Evolutionary conservation across 2,113 vertebrate species (phyloP).

Genomic region (Eubucco bourcierii): DNA sequence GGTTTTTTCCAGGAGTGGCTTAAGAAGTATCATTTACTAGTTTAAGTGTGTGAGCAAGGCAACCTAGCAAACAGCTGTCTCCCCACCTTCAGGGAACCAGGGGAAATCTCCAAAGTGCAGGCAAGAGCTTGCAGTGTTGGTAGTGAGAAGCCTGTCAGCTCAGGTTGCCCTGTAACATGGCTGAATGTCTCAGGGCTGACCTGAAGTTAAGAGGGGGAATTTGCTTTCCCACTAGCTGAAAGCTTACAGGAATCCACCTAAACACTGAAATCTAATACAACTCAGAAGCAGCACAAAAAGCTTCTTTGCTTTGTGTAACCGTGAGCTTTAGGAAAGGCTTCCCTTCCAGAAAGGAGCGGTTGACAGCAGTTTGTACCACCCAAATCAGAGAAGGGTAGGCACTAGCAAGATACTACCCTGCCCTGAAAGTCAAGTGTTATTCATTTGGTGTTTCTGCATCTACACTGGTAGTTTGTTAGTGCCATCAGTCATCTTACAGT

Average conservation of each 20-base stretch:
- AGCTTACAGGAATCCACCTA: not conserved
- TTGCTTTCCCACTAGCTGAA: not conserved
- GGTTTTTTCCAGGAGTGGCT: not conserved
- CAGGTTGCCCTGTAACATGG: not conserved
- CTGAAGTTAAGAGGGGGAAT: not conserved
- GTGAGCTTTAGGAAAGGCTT: not conserved
- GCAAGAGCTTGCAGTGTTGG: not conserved
- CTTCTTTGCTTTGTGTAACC: not conserved
- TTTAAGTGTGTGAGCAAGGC: not conserved
- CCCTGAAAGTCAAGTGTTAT: fast-evolving
- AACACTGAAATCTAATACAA: not conserved
- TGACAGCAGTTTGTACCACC: not conserved
- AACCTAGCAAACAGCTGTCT: not conserved
- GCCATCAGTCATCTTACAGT: not conserved
- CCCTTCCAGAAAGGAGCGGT: not conserved
- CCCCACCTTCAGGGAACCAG: not conserved
- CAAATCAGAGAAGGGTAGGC: not conserved
- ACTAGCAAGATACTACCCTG: not conserved
- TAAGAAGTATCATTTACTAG: not conserved
- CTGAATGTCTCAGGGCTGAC: not conserved
- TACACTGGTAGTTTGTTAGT: not conserved
- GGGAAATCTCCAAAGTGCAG: fast-evolving
- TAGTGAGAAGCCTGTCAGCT: fast-evolving
- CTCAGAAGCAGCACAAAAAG: not conserved
- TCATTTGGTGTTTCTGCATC: not conserved